Conservation (phyloP, 2,888 invertebrate species). For the Azorinus chamasolen region DNA sequence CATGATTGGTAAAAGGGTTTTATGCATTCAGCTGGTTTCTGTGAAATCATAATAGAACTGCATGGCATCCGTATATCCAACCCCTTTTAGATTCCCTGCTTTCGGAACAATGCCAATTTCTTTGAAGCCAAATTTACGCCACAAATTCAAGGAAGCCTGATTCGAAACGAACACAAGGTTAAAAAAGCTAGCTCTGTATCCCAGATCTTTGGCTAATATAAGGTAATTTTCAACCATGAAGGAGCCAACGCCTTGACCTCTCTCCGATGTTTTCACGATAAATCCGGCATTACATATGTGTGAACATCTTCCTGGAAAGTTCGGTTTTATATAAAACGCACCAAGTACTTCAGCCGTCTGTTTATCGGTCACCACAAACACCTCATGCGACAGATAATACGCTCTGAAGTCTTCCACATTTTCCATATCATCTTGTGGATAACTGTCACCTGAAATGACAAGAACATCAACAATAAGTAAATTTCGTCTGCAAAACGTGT, state of each 20-base stretch:
- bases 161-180: conserved; percentile 72
- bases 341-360: conserved; percentile 61
- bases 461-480: neutral
- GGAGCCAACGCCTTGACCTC: conserved; percentile 65
- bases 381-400: conserved; percentile 69
- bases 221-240: conserved; percentile 66
- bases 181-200: conserved; percentile 71
- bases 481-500: too few relatives aligned
- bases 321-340: conserved; percentile 72
- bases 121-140: conserved; percentile 67
- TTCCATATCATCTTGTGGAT: conserved; percentile 67
- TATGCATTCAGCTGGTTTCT: conserved; percentile 5
- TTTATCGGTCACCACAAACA: conserved; percentile 63
- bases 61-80: conserved; percentile 63
- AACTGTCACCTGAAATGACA: conserved; percentile 48
- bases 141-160: conserved; percentile 57
- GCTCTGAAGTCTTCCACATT: conserved; percentile 65
- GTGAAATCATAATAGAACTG: conserved; percentile 74
- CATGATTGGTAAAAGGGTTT: too few relatives aligned
- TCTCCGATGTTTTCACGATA: conserved; percentile 50
- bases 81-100: conserved; percentile 71
- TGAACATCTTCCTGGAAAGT: conserved; percentile 74
- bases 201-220: conserved; percentile 67
- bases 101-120: conserved; percentile 70
- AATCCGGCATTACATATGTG: conserved; percentile 74